Base-by-base conservation (phyloP, 2,888 invertebrate genomes). In the Pyrgus malvae region DNA sequence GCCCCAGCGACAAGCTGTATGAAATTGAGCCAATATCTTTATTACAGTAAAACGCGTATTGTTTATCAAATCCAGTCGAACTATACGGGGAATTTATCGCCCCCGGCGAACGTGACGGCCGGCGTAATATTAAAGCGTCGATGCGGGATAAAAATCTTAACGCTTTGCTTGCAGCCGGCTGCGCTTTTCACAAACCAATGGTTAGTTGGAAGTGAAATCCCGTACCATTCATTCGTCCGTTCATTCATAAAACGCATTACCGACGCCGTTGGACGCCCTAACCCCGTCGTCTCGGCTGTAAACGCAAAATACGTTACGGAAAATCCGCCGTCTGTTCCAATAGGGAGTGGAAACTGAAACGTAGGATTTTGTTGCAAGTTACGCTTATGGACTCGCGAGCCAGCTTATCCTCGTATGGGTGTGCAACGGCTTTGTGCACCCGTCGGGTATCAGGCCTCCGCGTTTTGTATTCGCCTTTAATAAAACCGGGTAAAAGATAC, bases 201-300 rank as follows among this genome's bases (percentile, higher is more conserved):
- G 80, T 78, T 80, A 78, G 79, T 78, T 75, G 73, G 77, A 80
- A 80, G 78, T 76, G 70, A 83, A 86, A 85, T 84, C 80, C 78
- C 76, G 64, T n/a, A n/a, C 75, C 72, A 84, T 87, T 84, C 83
- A 80, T 71, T 76, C 76, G 76, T 77, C 74, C 77, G 76, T 78
- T 81, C 80, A 83, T 87, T 86, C 83, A 86, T 84, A 85, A 83
- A 87, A 87, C 71, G 83, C 78, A 84, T 87, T 85, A 85, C 80
- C 68, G 66, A 72, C 63, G 66, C 70, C 65, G 70, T 68, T 11
- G 70, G 65, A 68, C 69, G 69, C 68, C 67, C 73, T 75, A 76
- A 74, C 74, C 74, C 73, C 66, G 61, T 64, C 66, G 71, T 73
- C 76, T 76, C 74, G 72, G 66, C 68, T 68, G 75, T 68, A 69